Conservation (phyloP, 2,888 invertebrate genomes). For the Eueremaeus valkanovi region DNA sequence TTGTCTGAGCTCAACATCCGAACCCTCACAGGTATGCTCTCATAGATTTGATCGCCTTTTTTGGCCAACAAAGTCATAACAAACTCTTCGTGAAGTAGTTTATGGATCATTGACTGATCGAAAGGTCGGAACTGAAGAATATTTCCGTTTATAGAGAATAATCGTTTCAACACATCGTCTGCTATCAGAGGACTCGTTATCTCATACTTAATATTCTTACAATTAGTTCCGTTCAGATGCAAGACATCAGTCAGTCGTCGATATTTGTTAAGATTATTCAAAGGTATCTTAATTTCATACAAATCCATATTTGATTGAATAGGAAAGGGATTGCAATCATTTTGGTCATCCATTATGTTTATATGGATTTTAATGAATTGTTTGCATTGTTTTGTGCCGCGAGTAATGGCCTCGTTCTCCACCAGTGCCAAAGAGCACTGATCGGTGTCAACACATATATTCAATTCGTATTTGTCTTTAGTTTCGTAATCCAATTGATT, state of each 20-base stretch:
- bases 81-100: slow-evolving; percentile 36
- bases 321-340: slow-evolving; percentile 36
- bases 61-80: slow-evolving; percentile 29
- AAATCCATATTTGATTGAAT: slow-evolving; percentile 25
- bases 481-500: slow-evolving; percentile 1
- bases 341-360: background rate
- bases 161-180: slow-evolving; percentile 3
- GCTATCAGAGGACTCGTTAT: slow-evolving; percentile 36
- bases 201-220: slow-evolving; percentile 34
- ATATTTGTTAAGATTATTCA: slow-evolving; percentile 14
- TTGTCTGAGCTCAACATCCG: slow-evolving; percentile 29
- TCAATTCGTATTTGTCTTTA: background rate
- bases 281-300: slow-evolving; percentile 37
- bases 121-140: slow-evolving; percentile 27
- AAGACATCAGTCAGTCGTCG: slow-evolving; percentile 34
- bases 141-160: slow-evolving; percentile 25
- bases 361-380: slow-evolving; percentile 33
- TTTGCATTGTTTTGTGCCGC: slow-evolving; percentile 28
- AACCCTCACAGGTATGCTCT: slow-evolving; percentile 35
- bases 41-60: background rate
- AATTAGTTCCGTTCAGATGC: slow-evolving; percentile 31
- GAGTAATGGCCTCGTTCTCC: background rate
- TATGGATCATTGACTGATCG: slow-evolving; percentile 32
- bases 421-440: slow-evolving; percentile 32
- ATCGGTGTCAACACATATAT: slow-evolving; percentile 33